Percentiles rank a stretch among this genome's conserved stretches.
These are phyloP conservation scores for Eristalinus aeneus DNA, from an alignment of 2,888 invertebrate species.

Conservation along the genomic window DNA sequence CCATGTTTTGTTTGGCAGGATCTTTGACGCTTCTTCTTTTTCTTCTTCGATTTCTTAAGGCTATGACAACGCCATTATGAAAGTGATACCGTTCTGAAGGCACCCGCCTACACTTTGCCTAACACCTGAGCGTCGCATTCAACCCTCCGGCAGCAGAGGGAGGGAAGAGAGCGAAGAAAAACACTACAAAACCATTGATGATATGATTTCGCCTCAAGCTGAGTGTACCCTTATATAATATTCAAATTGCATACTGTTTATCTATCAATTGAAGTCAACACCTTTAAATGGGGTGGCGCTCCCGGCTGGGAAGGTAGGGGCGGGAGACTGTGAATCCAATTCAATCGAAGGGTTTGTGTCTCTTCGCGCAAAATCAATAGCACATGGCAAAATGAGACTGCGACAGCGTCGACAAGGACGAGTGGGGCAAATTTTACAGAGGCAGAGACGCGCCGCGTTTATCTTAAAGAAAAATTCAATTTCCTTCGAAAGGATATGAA, in stretches of 20 bases:
- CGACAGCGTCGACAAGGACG: neutral
- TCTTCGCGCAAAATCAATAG: slow-evolving; percentile 56
- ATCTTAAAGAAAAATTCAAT: slow-evolving; percentile 68
- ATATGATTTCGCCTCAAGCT: slow-evolving; percentile 47
- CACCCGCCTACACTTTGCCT: neutral
- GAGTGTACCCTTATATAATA: slow-evolving; percentile 47
- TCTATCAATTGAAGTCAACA: slow-evolving; percentile 66
- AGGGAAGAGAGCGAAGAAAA: neutral
- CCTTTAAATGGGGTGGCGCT: slow-evolving; percentile 51
- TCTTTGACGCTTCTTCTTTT: neutral
- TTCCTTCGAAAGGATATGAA: slow-evolving; percentile 68
- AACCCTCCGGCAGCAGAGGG: neutral
- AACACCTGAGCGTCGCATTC: slow-evolving; percentile 40
- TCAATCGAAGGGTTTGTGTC: neutral
- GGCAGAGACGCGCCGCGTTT: slow-evolving; percentile 56
- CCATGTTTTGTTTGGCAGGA: slow-evolving; percentile 61
- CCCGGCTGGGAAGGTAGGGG: slow-evolving; percentile 43
- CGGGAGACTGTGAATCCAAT: slow-evolving; percentile 42
- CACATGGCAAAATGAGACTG: slow-evolving; percentile 1
- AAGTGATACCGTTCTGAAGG: slow-evolving; percentile 40
- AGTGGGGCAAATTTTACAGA: slow-evolving; percentile 38
- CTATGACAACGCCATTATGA: slow-evolving; percentile 52
- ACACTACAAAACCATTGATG: slow-evolving; percentile 61
- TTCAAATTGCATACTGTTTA: slow-evolving; percentile 70
- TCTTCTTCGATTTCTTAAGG: slow-evolving; percentile 21